Base-by-base conservation (phyloP, 2,113 vertebrate species). In the Mesitornis unicolor region DNA sequence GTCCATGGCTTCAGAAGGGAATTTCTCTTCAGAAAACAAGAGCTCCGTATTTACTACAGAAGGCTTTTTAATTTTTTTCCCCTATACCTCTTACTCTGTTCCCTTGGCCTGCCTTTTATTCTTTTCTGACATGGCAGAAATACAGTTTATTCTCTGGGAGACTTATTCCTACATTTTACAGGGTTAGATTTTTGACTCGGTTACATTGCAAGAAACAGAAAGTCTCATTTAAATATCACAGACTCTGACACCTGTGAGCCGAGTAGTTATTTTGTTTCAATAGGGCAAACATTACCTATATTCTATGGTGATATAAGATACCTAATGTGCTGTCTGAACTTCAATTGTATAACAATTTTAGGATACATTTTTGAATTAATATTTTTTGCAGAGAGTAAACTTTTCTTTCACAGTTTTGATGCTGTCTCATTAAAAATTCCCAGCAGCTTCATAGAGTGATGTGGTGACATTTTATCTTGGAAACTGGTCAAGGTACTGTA, bases 81-180 rank as follows among this genome's bases (percentile, higher is more conserved):
- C 65, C 56, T 10, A 19, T 70, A 78, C 74, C 56, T 88, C 57
- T 73, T 80, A 24, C 60, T 60, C 45, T 91, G 47, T 85, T 93
- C 33, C 33, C 57, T 16, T 13, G 16, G 54, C 31, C 47, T 90
- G 36, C 28, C 28, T 40, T 97, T 97, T 93, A 74, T 84, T 95
- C 63, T 89, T 87, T 95, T 80, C 64, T 84, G 64, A 84, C 43
- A 35, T 25, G 54, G 59, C n/a, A 96, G 83, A 97, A 96, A 94
- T 91, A 76, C 6, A 28, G 31, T 80, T 88, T 95, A 95, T 53
- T 79, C 79, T 86, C 89, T 64, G 40, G 54, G 59, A 56, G 31
- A 15, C n/a, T 45, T 15, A 50, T 85, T 57, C 50, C 54, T 90
- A 6, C 47, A 61, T 1, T 69, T 59, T 11, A 10, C 28, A 42